Percentiles rank a stretch among this genome's conserved stretches.
phyloP scores from a whole-genome alignment of 2,113 vertebrate species.

The Caretta caretta region DNA sequence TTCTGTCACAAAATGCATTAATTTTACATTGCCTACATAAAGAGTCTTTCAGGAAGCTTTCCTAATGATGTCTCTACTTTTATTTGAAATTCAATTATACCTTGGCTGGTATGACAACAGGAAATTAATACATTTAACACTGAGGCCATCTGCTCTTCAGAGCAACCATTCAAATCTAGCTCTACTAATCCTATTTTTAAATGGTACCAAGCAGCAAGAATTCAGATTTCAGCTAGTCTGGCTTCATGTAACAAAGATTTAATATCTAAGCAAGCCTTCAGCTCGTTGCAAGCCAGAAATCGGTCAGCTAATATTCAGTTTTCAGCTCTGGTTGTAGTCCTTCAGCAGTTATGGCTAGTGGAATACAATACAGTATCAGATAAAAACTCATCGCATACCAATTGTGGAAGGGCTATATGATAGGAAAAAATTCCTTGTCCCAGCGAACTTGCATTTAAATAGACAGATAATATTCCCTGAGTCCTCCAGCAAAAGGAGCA shows the following conservation, averaged over 20 bases:
- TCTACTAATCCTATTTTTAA: background rate
- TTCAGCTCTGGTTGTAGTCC: background rate
- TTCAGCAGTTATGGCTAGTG: background rate
- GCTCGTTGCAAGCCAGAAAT: background rate
- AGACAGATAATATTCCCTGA: background rate
- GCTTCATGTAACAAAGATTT: background rate
- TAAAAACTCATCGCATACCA: background rate
- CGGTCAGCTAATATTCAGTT: background rate
- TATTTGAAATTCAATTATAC: constrained; percentile 35
- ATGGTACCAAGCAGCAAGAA: background rate
- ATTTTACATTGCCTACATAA: constrained; percentile 23
- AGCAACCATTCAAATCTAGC: background rate
- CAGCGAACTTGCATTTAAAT: background rate
- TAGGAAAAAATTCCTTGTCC: background rate
- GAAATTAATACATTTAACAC: constrained; percentile 31
- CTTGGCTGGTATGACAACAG: constrained; percentile 1
- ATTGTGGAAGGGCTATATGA: background rate
- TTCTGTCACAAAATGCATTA: background rate
- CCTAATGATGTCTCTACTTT: constrained; percentile 38
- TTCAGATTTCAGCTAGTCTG: background rate
- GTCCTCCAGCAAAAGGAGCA: background rate
- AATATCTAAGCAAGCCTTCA: background rate
- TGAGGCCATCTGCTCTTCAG: background rate
- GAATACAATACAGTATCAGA: background rate
- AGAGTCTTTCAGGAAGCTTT: constrained; percentile 29